Evolutionary conservation across 2,113 vertebrate genomes (phyloP).

Genomic region (Colossoma macropomum): DNA sequence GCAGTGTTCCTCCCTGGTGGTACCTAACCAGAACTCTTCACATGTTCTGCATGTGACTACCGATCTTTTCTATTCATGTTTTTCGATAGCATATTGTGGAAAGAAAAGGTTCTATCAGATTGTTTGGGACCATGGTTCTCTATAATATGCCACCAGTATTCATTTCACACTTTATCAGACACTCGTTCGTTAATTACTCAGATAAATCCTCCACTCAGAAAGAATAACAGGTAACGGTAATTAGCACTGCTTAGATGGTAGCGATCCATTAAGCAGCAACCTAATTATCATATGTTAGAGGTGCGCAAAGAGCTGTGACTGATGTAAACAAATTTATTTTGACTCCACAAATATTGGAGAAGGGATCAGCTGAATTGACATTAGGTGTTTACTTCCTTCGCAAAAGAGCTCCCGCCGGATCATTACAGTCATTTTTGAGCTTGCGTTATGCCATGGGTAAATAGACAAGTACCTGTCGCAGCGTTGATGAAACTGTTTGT

Average conservation of each 20-base stretch:
- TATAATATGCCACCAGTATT: slow-evolving; percentile 20
- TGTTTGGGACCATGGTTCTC: background rate
- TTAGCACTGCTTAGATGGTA: slow-evolving; percentile 49
- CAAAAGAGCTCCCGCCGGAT: slow-evolving; percentile 10
- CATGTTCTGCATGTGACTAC: slow-evolving; percentile 1
- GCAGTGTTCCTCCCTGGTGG: background rate
- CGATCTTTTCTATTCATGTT: slow-evolving; percentile 12
- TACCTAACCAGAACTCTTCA: background rate
- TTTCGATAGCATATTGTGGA: slow-evolving; percentile 3
- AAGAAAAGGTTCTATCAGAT: slow-evolving; percentile 20
- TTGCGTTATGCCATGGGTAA: slow-evolving; percentile 14
- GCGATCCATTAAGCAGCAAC: slow-evolving; percentile 49
- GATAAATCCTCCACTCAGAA: slow-evolving; percentile 46
- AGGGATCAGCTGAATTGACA: slow-evolving; percentile 11
- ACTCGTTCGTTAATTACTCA: slow-evolving; percentile 42
- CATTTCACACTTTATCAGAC: slow-evolving; percentile 44
- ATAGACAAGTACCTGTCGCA: background rate
- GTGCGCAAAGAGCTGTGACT: slow-evolving; percentile 44
- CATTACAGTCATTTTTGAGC: slow-evolving; percentile 39
- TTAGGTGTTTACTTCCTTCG: slow-evolving; percentile 35
- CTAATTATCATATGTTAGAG: slow-evolving; percentile 56
- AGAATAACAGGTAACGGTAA: slow-evolving; percentile 55
- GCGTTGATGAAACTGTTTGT: background rate
- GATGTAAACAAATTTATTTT: slow-evolving; percentile 53
- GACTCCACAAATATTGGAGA: slow-evolving; percentile 41